Percentiles rank a stretch among this genome's conserved stretches.
Evolutionary conservation across 2,888 invertebrate genomes (phyloP).

Genomic region (Spisula subtruncata): DNA sequence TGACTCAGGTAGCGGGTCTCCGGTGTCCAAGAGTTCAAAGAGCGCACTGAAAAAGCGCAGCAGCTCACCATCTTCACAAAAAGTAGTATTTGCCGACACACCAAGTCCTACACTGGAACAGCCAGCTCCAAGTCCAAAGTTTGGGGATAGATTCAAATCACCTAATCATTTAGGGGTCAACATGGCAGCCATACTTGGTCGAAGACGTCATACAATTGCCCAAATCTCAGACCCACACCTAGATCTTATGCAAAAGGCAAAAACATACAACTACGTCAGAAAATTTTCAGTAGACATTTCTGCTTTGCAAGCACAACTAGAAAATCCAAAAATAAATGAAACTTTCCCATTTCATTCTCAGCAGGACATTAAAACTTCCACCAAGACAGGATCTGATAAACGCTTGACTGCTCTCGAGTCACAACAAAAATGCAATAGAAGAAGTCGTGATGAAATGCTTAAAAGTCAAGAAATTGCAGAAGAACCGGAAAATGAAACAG

Average conservation of each 20-base stretch:
- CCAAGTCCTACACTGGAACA: constrained; percentile 63
- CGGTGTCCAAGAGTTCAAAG: constrained; percentile 61
- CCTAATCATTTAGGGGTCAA: constrained; percentile 80
- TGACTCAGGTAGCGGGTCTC: constrained; percentile 62
- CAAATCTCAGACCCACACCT: constrained; percentile 81
- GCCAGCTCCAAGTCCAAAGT: constrained; percentile 52
- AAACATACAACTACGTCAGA: constrained; percentile 85
- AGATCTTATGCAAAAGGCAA: constrained; percentile 77
- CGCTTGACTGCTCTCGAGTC: constrained; percentile 29
- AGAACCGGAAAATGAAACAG: constrained; percentile 57
- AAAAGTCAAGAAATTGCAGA: constrained; percentile 69
- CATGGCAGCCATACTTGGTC: constrained; percentile 82
- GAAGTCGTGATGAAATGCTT: constrained; percentile 64
- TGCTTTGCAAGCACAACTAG: constrained; percentile 86
- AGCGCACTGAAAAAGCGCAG: constrained; percentile 69
- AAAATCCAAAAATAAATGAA: constrained; percentile 85
- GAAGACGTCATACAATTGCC: constrained; percentile 83
- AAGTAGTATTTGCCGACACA: constrained; percentile 68
- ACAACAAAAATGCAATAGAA: constrained; percentile 63
- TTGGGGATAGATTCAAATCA: constrained; percentile 64
- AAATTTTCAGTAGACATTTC: constrained; percentile 87
- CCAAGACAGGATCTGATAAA: constrained; percentile 48
- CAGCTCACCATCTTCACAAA: constrained; percentile 69
- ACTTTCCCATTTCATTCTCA: constrained; percentile 80
- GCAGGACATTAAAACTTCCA: constrained; percentile 71